Evolutionary conservation across 2,888 invertebrate species (phyloP).

Genomic region (Parnassius orleans): DNA sequence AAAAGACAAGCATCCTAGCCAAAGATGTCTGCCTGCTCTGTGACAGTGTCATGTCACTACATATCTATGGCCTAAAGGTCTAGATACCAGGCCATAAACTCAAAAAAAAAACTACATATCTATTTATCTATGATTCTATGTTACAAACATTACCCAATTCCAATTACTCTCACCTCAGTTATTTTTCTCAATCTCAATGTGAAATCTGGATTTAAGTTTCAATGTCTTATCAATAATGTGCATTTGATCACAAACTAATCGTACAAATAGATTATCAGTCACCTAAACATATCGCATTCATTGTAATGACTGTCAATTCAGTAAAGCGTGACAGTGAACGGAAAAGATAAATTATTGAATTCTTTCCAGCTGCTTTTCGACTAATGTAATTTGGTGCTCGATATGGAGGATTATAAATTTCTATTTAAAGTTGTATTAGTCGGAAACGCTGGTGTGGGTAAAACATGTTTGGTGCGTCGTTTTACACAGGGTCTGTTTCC

Average conservation of each 20-base stretch:
- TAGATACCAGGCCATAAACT: too few relatives aligned
- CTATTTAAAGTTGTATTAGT: conserved; percentile 99
- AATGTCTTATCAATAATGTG: conserved; percentile 53
- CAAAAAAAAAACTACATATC: too few relatives aligned
- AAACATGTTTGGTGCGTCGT: conserved; percentile 97
- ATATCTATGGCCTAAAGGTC: too few relatives aligned
- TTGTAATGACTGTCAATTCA: conserved; percentile 55
- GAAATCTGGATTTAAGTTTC: conserved; percentile 29
- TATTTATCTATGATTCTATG: too few relatives aligned
- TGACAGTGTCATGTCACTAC: too few relatives aligned
- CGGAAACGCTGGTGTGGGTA: conserved; percentile 98
- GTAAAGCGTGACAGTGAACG: conserved; percentile 64
- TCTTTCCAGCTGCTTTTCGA: conserved; percentile 40
- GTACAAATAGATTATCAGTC: conserved; percentile 45
- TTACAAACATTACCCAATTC: too few relatives aligned
- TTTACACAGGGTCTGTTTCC: conserved; percentile 99
- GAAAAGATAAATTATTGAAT: conserved; percentile 48
- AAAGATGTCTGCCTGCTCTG: too few relatives aligned
- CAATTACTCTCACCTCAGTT: too few relatives aligned
- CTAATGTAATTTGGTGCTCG: conserved; percentile 64
- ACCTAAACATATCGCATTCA: conserved; percentile 46
- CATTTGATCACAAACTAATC: conserved; percentile 58
- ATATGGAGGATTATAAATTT: conserved; percentile 99
- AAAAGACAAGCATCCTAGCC: too few relatives aligned
- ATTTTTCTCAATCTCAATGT: conserved; percentile 28